Conservation (phyloP, 1,140 invertebrate genomes). For the Trichonephila clavipes region DNA sequence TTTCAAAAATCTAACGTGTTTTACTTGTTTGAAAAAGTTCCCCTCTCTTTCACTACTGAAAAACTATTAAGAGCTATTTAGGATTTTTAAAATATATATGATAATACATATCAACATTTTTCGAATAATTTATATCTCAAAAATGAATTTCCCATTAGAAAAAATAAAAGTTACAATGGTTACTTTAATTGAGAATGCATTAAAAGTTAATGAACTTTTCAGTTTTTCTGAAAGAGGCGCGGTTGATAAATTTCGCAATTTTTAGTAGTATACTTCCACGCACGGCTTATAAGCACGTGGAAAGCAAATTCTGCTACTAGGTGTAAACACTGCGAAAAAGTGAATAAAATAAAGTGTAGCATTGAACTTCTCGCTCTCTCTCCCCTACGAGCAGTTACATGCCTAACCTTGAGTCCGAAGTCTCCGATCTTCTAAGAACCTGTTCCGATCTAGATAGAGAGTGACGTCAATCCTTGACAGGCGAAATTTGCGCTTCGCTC, state of each 20-base stretch:
- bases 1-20: too few species aligned
- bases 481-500: slow-evolving; percentile 39
- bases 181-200: too few species aligned
- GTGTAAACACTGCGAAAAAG: slow-evolving; percentile 39
- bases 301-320: slow-evolving; percentile 44
- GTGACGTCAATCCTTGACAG: slow-evolving; percentile 69
- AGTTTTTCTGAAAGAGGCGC: too few species aligned
- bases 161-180: too few species aligned
- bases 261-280: background rate
- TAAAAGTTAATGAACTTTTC: too few species aligned
- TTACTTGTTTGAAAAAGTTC: too few species aligned
- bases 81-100: too few species aligned
- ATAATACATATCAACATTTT: too few species aligned
- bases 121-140: too few species aligned
- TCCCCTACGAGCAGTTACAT: slow-evolving; percentile 29
- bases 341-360: slow-evolving; percentile 32
- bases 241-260: background rate
- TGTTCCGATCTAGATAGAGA: slow-evolving; percentile 61
- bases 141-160: too few species aligned
- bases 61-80: too few species aligned
- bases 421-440: slow-evolving; percentile 72
- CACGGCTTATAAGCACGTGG: background rate
- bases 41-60: too few species aligned
- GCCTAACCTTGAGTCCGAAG: slow-evolving; percentile 65
- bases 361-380: slow-evolving; percentile 52